Conservation (phyloP, 2,888 invertebrate species). For the Elegia similella region DNA sequence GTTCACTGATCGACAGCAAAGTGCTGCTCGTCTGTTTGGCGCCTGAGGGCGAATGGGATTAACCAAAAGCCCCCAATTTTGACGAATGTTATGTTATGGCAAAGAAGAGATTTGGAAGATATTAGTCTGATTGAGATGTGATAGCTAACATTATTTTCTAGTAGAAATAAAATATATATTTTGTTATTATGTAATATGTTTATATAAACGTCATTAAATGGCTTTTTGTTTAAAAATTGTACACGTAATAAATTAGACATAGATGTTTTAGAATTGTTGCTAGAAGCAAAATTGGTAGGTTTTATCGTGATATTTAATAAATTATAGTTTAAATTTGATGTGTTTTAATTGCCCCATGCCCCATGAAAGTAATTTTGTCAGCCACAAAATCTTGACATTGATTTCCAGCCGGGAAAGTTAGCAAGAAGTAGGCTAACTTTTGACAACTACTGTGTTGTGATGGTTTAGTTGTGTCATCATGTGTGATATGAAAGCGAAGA, state of each 20-base stretch:
- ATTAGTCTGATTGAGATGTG: conserved; percentile 47
- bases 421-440: too few relatives aligned
- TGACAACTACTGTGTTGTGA: too few relatives aligned
- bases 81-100: conserved; percentile 1
- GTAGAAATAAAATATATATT: not conserved
- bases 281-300: conserved; percentile 29
- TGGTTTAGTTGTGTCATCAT: too few relatives aligned
- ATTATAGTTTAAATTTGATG: conserved; percentile 21
- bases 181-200: conserved; percentile 17
- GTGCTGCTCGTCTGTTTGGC: too few relatives aligned
- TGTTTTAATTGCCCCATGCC: conserved; percentile 17
- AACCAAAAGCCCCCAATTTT: not conserved
- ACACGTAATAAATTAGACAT: not conserved
- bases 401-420: too few relatives aligned
- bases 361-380: too few relatives aligned
- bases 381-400: too few relatives aligned
- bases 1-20: too few relatives aligned
- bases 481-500: too few relatives aligned
- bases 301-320: conserved; percentile 30
- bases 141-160: conserved; percentile 27
- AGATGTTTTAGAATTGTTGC: conserved; percentile 19
- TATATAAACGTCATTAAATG: conserved; percentile 22
- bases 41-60: too few relatives aligned
- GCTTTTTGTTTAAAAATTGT: conserved; percentile 11
- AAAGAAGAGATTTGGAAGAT: conserved; percentile 17